These are phyloP conservation scores for Clivina fossor DNA, from an alignment of 2,888 invertebrate genomes.

Conservation along the genomic window DNA sequence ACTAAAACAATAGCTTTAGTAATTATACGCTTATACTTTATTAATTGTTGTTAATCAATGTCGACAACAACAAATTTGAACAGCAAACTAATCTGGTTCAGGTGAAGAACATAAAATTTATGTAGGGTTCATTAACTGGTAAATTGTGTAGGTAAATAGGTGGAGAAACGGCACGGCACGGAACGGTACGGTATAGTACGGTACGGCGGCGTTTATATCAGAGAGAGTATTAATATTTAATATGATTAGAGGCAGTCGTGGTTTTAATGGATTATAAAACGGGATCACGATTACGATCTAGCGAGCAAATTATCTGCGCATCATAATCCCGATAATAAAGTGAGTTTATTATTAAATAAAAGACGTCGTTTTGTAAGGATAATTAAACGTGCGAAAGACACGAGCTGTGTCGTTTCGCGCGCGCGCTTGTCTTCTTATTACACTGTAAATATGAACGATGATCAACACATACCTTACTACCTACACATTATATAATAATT, in stretches of 20 bases:
- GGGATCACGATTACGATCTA: conserved; percentile 30
- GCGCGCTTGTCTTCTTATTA: too few species aligned
- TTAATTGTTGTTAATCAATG: too few species aligned
- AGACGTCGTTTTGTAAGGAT: conserved; percentile 33
- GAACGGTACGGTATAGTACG: too few species aligned
- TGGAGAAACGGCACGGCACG: too few species aligned
- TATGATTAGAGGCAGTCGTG: conserved; percentile 24
- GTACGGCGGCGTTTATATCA: too few species aligned
- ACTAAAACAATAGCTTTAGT: too few species aligned
- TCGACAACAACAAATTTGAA: too few species aligned
- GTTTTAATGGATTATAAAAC: conserved; percentile 33
- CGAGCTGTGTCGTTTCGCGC: conserved; percentile 16
- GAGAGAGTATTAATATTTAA: conserved; percentile 31
- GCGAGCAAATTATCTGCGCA: conserved; percentile 34
- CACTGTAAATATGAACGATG: conserved; percentile 29
- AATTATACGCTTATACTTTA: too few species aligned
- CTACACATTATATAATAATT: background rate
- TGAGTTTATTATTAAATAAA: conserved; percentile 32
- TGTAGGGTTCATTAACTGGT: too few species aligned
- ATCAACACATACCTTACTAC: background rate
- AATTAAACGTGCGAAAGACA: conserved; percentile 32
- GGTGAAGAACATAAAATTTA: too few species aligned
- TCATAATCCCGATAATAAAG: conserved; percentile 32
- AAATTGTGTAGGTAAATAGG: too few species aligned
- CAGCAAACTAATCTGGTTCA: too few species aligned